Evolutionary conservation across 2,888 invertebrate genomes (phyloP).

Genomic region (Trilocha varians): DNA sequence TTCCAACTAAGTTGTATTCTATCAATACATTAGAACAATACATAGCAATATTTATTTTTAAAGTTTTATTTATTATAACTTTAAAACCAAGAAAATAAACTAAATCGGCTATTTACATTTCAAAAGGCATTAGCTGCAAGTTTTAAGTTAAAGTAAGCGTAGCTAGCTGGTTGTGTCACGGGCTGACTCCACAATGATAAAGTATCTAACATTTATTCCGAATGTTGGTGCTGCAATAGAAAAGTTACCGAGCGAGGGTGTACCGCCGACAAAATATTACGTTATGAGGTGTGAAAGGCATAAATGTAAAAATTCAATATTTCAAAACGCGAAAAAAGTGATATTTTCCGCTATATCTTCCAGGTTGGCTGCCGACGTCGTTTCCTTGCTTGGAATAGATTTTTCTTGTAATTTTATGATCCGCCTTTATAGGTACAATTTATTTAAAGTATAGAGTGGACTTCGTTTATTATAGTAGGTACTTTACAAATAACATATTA

Average conservation of each 20-base stretch:
- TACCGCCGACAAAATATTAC: slow-evolving; percentile 61
- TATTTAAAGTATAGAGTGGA: no score
- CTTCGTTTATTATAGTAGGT: no score
- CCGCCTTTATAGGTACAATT: no score
- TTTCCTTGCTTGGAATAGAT: background rate
- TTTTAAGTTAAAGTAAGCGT: slow-evolving; percentile 24
- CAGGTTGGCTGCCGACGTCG: background rate
- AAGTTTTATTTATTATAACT: no score
- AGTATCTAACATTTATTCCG: slow-evolving; percentile 69
- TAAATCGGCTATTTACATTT: slow-evolving; percentile 8
- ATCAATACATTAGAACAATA: no score
- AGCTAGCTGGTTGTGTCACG: slow-evolving; percentile 27
- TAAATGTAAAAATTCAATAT: slow-evolving; percentile 73
- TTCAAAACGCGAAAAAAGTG: slow-evolving; percentile 49
- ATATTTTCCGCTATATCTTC: slow-evolving; percentile 41
- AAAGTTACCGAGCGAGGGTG: slow-evolving; percentile 55
- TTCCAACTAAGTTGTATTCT: no score
- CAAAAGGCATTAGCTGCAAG: slow-evolving; percentile 10
- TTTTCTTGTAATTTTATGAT: background rate
- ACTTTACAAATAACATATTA: no score
- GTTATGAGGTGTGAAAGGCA: slow-evolving; percentile 72
- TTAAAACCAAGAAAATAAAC: no score
- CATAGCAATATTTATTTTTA: no score
- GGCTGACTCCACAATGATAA: slow-evolving; percentile 46
- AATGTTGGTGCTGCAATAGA: slow-evolving; percentile 63